phyloP scores from a whole-genome alignment of 2,888 invertebrate species.

The Andrena bucephala region DNA sequence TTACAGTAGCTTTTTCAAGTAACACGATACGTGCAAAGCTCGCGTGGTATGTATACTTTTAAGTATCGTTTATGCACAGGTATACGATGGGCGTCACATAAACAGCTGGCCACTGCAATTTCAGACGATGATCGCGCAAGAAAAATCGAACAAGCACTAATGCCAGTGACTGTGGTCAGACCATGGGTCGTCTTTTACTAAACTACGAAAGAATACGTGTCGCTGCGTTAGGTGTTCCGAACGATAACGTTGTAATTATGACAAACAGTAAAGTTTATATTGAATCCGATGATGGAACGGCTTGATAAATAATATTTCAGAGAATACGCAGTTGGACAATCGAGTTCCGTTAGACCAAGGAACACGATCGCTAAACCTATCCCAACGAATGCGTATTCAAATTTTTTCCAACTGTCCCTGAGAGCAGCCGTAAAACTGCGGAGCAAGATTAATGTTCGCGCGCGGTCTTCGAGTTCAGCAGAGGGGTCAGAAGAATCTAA shows the following conservation, averaged over 20 bases:
- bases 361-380: background rate
- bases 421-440: slow-evolving; percentile 76
- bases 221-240: background rate
- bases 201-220: background rate
- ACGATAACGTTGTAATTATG: background rate
- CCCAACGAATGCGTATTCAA: background rate
- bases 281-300: background rate
- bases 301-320: background rate
- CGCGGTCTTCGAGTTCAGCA: slow-evolving; percentile 74
- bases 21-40: no score
- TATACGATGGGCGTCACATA: slow-evolving; percentile 70
- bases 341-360: no score
- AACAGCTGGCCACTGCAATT: slow-evolving; percentile 74
- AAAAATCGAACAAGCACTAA: background rate
- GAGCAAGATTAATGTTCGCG: slow-evolving; percentile 73
- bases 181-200: background rate
- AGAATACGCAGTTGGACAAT: no score
- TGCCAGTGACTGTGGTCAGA: background rate
- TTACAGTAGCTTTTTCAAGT: background rate
- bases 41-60: background rate
- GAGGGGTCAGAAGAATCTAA: slow-evolving; percentile 68
- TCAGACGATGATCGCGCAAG: slow-evolving; percentile 21
- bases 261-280: background rate
- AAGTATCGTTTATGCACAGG: slow-evolving; percentile 60
- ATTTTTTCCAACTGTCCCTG: slow-evolving; percentile 64